Conservation (phyloP, 2,888 invertebrate species). For the Gnatocerus cornutus region DNA sequence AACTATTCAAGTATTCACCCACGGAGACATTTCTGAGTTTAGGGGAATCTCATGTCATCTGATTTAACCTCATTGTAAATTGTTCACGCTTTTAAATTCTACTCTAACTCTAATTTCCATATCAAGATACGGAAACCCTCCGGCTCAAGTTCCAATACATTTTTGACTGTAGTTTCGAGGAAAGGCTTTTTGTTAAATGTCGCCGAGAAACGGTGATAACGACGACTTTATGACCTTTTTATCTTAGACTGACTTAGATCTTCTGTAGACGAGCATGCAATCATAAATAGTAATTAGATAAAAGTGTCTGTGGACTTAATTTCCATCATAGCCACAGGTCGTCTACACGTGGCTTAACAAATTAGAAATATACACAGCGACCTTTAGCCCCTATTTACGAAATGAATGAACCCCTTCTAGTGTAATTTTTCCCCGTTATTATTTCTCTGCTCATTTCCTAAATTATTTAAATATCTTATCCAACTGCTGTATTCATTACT, state of each 20-base stretch:
- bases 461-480: slow-evolving; percentile 44
- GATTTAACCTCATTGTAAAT: slow-evolving; percentile 50
- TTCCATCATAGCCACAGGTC: not conserved
- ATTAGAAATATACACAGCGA: slow-evolving; percentile 43
- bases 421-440: slow-evolving; percentile 39
- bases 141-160: slow-evolving; percentile 19
- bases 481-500: slow-evolving; percentile 32
- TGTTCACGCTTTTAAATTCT: slow-evolving; percentile 49
- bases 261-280: not conserved
- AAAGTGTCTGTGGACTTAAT: not conserved
- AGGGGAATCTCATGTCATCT: slow-evolving; percentile 47
- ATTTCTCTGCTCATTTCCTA: slow-evolving; percentile 29
- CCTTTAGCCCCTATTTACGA: slow-evolving; percentile 46
- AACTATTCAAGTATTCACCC: slow-evolving; percentile 53
- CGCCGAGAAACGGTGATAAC: slow-evolving; percentile 30
- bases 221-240: slow-evolving; percentile 41
- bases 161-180: slow-evolving; percentile 22
- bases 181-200: slow-evolving; percentile 5
- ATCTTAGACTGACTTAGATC: slow-evolving; percentile 38
- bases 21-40: slow-evolving; percentile 43
- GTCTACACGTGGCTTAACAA: slow-evolving; percentile 26
- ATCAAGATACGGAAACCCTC: slow-evolving; percentile 39
- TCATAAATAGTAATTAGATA: slow-evolving; percentile 2
- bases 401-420: slow-evolving; percentile 34
- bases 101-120: slow-evolving; percentile 43